Percentiles rank a stretch among this genome's conserved stretches.
phyloP scores from a whole-genome alignment of 2,797 vertebrate species.

The Sebastes jordani region DNA sequence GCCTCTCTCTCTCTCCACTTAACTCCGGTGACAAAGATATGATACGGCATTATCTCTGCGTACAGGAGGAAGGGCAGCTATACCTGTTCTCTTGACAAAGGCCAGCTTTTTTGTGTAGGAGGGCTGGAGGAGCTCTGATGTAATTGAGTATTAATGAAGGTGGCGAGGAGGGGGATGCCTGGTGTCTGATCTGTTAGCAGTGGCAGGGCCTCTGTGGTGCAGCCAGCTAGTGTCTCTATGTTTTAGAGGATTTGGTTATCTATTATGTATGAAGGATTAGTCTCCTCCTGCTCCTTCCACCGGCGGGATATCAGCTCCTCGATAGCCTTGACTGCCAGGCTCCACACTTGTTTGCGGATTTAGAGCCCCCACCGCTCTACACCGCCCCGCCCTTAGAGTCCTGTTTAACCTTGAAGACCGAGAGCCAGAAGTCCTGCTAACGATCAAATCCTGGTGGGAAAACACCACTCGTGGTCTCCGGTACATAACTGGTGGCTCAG shows the following conservation, averaged over 20 bases:
- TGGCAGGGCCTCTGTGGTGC: constrained; percentile 70
- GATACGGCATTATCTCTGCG: constrained; percentile 41
- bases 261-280: constrained; percentile 87
- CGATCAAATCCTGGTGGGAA: constrained; percentile 59
- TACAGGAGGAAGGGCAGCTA: not conserved
- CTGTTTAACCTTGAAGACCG: constrained; percentile 77
- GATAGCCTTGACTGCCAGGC: constrained; percentile 74
- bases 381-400: constrained; percentile 48
- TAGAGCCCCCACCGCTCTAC: constrained; percentile 22
- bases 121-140: constrained; percentile 54
- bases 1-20: constrained; percentile 28
- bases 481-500: constrained; percentile 62
- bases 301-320: constrained; percentile 68
- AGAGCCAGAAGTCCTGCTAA: constrained; percentile 64
- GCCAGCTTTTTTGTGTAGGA: constrained; percentile 55
- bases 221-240: constrained; percentile 70
- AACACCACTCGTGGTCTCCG: constrained; percentile 41
- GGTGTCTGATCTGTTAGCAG: constrained; percentile 77
- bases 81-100: constrained; percentile 62
- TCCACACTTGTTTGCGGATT: constrained; percentile 73
- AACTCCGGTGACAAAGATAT: constrained; percentile 52
- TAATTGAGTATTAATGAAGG: constrained; percentile 83
- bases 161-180: constrained; percentile 54
- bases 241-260: constrained; percentile 84
- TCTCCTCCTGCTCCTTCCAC: constrained; percentile 69